Base-by-base conservation (phyloP, 2,888 invertebrate genomes). In the Cacoxenus indagator region DNA sequence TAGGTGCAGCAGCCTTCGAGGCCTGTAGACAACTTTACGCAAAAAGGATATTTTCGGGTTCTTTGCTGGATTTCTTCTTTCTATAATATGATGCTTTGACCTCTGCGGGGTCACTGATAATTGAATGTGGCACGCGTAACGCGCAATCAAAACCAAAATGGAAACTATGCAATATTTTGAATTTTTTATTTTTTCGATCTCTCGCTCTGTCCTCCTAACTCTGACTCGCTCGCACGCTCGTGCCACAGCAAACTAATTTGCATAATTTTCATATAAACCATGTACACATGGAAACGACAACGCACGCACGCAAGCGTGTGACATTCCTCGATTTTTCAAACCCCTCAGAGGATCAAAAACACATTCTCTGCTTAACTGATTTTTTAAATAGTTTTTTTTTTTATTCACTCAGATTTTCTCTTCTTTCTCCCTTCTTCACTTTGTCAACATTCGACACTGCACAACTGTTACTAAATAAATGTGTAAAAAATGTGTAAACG, bases 401-500 rank as follows among this genome's bases (percentile, higher is more conserved):
- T 31, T 14, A 24, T 31, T 57, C n/a, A 17, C 26, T 27, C 31
- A 37, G 65, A 24, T 64, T 67, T 68, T 64, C 64, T 17, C 17
- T 17, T 19, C 51, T 22, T 22, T 22, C 17, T 27, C n/a, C 17
- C 8, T 22, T 29, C 19, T 29, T 29, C 43, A 57, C 17, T 43
- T 66, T 66, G 55, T 54, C 68, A 67, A 68, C 67, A 67, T 71
- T 64, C 61, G 67, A 64, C 62, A 66, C 55, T 77, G 75, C 61
- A 61, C 61, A 61, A 61, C 61, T 70, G 68, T 81, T 69, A 31
- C 67, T 57, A 66, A 68, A 70, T 62, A 66, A 80, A 83, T 83
- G 83, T 84, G 83, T 83, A 81, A 82, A 78, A 81, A 81, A 76
- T 74, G 75, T 76, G 78, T 77, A 78, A 81, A 78, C 76, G 78